Conservation (phyloP, 2,888 invertebrate species). For the Hyposoter dolosus region DNA sequence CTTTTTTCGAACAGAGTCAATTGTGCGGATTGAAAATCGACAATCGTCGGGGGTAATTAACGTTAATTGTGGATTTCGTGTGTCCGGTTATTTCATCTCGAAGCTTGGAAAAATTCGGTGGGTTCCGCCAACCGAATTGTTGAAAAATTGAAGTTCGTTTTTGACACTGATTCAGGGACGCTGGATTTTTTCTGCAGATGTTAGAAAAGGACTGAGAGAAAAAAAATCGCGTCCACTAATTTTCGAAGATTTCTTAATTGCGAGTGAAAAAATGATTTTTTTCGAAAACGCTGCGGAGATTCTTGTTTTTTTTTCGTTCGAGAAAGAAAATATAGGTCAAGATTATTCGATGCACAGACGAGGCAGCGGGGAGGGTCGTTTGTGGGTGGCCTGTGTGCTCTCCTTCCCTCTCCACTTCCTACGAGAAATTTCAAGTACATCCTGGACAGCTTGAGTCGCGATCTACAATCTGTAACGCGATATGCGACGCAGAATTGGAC, state of each 20-base stretch:
- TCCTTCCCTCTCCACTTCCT: slow-evolving; percentile 8
- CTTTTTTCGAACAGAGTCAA: too few species aligned
- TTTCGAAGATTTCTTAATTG: not conserved
- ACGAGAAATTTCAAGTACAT: slow-evolving; percentile 62
- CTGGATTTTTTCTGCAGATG: not conserved
- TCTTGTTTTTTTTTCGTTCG: slow-evolving; percentile 9
- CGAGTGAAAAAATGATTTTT: not conserved
- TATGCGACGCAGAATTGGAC: slow-evolving; percentile 5
- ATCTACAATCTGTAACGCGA: slow-evolving; percentile 47
- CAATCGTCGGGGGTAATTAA: not conserved
- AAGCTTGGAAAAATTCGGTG: not conserved
- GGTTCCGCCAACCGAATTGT: not conserved
- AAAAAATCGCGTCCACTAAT: not conserved
- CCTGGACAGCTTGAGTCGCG: slow-evolving; percentile 48
- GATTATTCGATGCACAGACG: slow-evolving; percentile 62
- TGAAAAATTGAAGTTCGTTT: not conserved
- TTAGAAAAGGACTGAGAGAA: not conserved
- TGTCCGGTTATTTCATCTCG: not conserved
- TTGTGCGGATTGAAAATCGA: too few species aligned
- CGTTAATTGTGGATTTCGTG: not conserved
- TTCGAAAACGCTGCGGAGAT: not conserved
- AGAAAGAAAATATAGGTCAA: slow-evolving; percentile 64
- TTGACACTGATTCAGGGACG: not conserved
- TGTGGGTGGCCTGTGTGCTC: slow-evolving; percentile 25
- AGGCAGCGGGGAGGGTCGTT: not conserved